Evolutionary conservation across 2,113 vertebrate genomes (phyloP).

Genomic region (Diphyllodes magnificus): DNA sequence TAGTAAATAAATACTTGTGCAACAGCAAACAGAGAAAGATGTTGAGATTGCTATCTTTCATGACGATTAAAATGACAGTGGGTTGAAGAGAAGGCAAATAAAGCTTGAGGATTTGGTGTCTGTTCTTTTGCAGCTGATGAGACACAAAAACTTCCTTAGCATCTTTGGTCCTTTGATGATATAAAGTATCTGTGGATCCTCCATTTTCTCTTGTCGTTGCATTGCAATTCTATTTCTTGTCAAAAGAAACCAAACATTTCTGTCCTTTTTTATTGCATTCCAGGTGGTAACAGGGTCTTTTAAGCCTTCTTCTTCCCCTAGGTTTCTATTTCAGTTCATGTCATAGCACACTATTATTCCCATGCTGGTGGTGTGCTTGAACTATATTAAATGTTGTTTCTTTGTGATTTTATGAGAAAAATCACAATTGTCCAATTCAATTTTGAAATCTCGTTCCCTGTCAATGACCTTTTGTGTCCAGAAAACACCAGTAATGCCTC

Average conservation of each 20-base stretch:
- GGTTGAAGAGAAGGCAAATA: conserved; percentile 45
- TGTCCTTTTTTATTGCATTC: background rate
- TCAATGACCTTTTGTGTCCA: background rate
- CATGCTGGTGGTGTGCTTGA: background rate
- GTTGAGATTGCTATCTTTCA: conserved; percentile 67
- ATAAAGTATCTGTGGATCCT: background rate
- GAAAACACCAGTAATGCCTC: background rate
- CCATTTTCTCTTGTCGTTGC: background rate
- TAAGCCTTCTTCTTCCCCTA: background rate
- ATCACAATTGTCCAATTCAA: background rate
- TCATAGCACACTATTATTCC: background rate
- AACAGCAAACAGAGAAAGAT: conserved; percentile 49
- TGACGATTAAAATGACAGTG: conserved; percentile 49
- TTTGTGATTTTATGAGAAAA: conserved; percentile 20
- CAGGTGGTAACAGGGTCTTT: background rate
- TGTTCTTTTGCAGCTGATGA: conserved; percentile 12
- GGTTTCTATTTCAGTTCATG: conserved; percentile 18
- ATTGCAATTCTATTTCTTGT: conserved; percentile 7
- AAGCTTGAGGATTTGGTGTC: conserved; percentile 9
- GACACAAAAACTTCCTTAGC: background rate
- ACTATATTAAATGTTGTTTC: background rate
- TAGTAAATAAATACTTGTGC: conserved; percentile 35
- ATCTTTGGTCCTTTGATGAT: background rate
- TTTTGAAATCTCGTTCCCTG: background rate
- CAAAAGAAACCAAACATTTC: background rate